These are phyloP conservation scores for Malthinus flaveolus DNA, from an alignment of 2,888 invertebrate species.

Conservation along the genomic window DNA sequence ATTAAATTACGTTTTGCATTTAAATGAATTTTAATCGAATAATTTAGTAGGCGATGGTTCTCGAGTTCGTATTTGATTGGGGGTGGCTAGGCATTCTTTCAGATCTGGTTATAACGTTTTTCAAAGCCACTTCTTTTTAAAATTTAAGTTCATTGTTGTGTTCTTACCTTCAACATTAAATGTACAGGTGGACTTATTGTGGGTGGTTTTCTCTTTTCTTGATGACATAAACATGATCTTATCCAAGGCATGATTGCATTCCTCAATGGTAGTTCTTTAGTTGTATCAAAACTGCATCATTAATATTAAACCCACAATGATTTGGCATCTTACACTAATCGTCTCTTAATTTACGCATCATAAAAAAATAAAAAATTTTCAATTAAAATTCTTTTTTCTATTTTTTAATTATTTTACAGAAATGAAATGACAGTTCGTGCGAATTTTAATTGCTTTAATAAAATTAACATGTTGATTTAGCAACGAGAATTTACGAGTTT, in stretches of 20 bases:
- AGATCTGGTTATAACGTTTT: too few relatives aligned
- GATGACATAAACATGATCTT: conserved; percentile 55
- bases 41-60: too few relatives aligned
- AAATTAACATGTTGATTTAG: neutral
- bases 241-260: conserved; percentile 54
- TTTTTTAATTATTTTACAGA: too few relatives aligned
- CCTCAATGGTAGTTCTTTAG: conserved; percentile 8
- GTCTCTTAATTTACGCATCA: too few relatives aligned
- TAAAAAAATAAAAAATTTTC: too few relatives aligned
- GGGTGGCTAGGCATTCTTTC: neutral
- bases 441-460: neutral
- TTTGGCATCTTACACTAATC: neutral
- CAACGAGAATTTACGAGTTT: neutral
- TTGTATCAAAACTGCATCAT: conserved; percentile 18
- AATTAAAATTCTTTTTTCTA: too few relatives aligned
- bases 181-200: conserved; percentile 57
- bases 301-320: conserved; percentile 7
- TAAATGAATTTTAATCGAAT: too few relatives aligned
- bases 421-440: too few relatives aligned
- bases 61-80: too few relatives aligned
- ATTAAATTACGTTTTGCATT: too few relatives aligned
- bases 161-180: conserved; percentile 55
- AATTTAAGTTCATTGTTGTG: too few relatives aligned
- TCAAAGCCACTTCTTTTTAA: too few relatives aligned
- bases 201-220: conserved; percentile 54